Evolutionary conservation across 2,888 invertebrate genomes (phyloP), one percentile per base, ranked within the genome.

Genomic region (Harpalus rubripes): DNA sequence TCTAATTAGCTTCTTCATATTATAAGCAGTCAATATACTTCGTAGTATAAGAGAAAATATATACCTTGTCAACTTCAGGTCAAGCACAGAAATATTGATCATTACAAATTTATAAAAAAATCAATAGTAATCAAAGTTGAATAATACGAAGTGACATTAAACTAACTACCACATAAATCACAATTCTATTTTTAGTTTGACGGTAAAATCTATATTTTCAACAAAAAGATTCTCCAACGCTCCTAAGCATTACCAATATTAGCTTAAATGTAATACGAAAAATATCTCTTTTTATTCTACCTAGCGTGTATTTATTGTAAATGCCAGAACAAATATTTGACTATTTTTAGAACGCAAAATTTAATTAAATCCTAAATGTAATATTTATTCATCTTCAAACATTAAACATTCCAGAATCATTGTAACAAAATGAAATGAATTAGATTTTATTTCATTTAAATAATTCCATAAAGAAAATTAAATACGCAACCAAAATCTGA

Each of bases 61-160:
- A 52, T 52, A 52, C 10, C 12, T 52, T 52, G 44, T 52, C 7
- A 63, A 63, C 26, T 63, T n/a, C 15, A 68, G 12, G 7, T 15
- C 68, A 39, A n/a, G n/a, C 63, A 63, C 22, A 39, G 68, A 68
- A 74, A 16, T 74, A 74, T 74, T 74, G 72, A 72, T 72, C 44
- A 74, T 44, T n/a, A 44, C 10, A 44, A 44, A 74, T 72, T 44
- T 18, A 72, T 44, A 18, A 44, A 15, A 32, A n/a, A 72, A 44
- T 74, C 72, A 74, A 44, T 74, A 74, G 72, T 74, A 74, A 74
- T 74, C 44, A 44, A 41, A 74, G 72, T 44, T 15, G 44, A 18
- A 74, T 68, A 74, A 18, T 74, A 12, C 44, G 39, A 44, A 41
- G 18, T 74, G 72, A 74, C 72, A 74, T 74, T 44, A 39, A 68